A percentile compares a stretch with the other conserved stretches of the same genome.
phyloP scores from a whole-genome alignment of 2,888 invertebrate species.

The Rhagonycha fulva region DNA sequence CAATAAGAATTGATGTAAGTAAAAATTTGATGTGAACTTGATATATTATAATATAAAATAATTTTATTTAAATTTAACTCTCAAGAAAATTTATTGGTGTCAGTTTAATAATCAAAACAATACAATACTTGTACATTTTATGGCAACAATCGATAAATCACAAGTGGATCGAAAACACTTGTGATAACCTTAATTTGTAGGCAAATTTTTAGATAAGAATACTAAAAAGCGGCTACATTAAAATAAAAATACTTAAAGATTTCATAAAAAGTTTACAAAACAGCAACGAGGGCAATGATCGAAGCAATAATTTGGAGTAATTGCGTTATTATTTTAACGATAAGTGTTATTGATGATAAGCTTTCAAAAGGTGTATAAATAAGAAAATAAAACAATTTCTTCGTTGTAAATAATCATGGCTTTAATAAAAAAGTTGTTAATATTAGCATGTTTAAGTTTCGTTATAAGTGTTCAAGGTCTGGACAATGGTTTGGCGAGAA shows the following conservation, averaged over 20 bases:
- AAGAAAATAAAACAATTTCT: not conserved
- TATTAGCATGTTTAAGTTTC: not conserved
- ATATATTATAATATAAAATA: no score
- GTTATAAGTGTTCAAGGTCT: constrained; percentile 40
- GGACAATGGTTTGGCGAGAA: constrained; percentile 67
- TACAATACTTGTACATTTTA: no score
- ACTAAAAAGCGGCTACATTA: no score
- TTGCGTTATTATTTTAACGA: not conserved
- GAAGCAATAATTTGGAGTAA: not conserved
- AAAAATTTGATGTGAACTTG: not conserved
- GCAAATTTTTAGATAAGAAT: not conserved
- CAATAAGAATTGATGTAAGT: not conserved
- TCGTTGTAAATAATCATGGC: not conserved
- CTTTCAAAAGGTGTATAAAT: not conserved
- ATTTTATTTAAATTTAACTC: no score
- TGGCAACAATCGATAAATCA: not conserved
- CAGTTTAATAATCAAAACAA: not conserved
- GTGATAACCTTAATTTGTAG: not conserved
- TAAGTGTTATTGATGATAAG: not conserved
- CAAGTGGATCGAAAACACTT: not conserved
- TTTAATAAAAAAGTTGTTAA: not conserved
- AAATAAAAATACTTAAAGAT: no score
- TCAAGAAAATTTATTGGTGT: not conserved
- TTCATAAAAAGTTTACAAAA: not conserved
- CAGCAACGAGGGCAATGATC: not conserved